These are phyloP conservation scores for Cuniculus paca DNA, from an alignment of 2,797 vertebrate species.

Conservation along the genomic window DNA sequence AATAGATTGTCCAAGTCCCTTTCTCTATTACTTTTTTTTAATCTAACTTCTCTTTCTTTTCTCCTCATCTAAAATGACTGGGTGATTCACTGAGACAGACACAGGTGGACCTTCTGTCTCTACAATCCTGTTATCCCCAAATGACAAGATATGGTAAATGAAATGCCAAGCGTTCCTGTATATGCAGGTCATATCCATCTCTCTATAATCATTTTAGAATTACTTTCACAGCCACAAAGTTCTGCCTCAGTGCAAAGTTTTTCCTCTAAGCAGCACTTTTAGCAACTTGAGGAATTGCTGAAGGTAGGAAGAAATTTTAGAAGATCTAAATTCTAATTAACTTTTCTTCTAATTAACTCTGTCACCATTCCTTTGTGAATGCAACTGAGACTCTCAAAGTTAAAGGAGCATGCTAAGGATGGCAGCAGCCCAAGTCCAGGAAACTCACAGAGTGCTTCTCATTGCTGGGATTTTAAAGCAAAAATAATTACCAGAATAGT, in stretches of 20 bases:
- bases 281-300: conserved; percentile 73
- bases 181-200: neutral
- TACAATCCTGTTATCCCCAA: neutral
- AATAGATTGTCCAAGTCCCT: neutral
- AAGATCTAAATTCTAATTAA: conserved; percentile 74
- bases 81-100: neutral
- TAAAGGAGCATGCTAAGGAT: neutral
- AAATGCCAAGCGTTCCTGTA: neutral
- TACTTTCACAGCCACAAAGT: conserved; percentile 29
- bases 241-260: conserved; percentile 45
- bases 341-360: conserved; percentile 64
- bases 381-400: conserved; percentile 27
- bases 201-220: neutral
- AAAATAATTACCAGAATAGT: neutral
- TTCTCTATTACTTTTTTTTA: neutral
- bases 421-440: neutral
- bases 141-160: neutral
- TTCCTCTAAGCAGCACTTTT: conserved; percentile 66
- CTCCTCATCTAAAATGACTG: neutral
- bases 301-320: conserved; percentile 70
- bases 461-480: conserved; percentile 5
- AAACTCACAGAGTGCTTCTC: neutral
- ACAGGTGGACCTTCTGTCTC: neutral
- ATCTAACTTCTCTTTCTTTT: neutral
- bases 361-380: conserved; percentile 50